Evolutionary conservation across 2,888 invertebrate species (phyloP).

Genomic region (Thalpophila matura): DNA sequence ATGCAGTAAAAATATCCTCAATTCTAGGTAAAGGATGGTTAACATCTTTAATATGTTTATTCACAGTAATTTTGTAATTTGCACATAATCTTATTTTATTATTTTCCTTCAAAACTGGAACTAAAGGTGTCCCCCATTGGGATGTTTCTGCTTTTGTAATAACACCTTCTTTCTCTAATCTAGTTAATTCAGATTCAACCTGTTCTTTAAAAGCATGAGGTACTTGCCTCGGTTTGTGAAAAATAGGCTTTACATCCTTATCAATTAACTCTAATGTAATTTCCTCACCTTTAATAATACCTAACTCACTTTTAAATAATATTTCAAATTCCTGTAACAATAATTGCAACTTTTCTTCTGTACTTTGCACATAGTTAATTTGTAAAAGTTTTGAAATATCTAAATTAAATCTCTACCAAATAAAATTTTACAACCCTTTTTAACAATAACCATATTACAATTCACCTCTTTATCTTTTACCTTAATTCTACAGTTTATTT

Average conservation of each 20-base stretch:
- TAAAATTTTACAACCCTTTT: background rate
- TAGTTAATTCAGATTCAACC: background rate
- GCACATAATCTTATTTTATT: background rate
- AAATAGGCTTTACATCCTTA: too few species aligned
- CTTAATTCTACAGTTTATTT: background rate
- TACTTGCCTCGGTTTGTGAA: background rate
- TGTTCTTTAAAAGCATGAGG: background rate
- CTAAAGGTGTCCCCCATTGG: background rate
- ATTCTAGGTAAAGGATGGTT: background rate
- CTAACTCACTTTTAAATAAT: too few species aligned
- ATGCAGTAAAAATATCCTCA: background rate
- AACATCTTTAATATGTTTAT: background rate
- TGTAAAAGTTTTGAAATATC: too few species aligned
- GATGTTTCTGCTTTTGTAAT: background rate
- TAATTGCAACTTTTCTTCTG: too few species aligned
- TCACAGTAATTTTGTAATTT: background rate
- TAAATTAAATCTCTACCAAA: too few species aligned
- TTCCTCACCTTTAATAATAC: too few species aligned
- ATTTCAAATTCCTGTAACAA: too few species aligned
- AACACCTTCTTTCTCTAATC: background rate
- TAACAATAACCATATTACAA: background rate
- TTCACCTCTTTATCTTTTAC: background rate
- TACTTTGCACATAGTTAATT: too few species aligned
- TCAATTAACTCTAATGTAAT: too few species aligned
- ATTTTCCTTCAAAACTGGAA: background rate